A percentile compares a stretch with the other conserved stretches of the same genome.
Conservation (phyloP, 2,113 vertebrate species). For the Eira barbara region DNA sequence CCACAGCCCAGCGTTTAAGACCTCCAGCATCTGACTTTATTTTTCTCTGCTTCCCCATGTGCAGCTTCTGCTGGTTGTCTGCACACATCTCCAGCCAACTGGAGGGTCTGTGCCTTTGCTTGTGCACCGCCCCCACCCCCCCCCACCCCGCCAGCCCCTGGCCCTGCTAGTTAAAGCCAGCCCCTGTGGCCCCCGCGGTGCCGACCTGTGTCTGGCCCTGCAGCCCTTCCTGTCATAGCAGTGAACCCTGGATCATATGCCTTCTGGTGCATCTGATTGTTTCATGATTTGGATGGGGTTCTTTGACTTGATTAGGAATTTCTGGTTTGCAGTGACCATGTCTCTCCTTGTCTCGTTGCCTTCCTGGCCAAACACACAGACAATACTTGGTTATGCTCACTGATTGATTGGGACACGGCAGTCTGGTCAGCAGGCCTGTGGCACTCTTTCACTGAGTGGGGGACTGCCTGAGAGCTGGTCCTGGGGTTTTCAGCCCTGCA, state of each 20-base stretch:
- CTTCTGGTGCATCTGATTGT: background rate
- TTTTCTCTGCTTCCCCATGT: background rate
- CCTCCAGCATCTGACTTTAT: background rate
- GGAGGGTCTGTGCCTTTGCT: background rate
- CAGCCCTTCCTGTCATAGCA: background rate
- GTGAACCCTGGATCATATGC: background rate
- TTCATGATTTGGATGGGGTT: background rate
- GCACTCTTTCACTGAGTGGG: background rate
- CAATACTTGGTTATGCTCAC: rapidly evolving
- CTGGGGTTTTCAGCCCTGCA: background rate
- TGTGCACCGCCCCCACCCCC: rapidly evolving
- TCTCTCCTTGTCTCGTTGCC: background rate
- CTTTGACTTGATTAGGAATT: slow-evolving; percentile 26
- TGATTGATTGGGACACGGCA: background rate
- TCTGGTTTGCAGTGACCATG: slow-evolving; percentile 43
- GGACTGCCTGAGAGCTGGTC: background rate
- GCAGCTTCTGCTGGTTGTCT: too few relatives aligned
- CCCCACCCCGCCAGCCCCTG: too few relatives aligned
- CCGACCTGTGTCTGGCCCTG: background rate
- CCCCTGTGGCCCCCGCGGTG: rapidly evolving
- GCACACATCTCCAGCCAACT: background rate
- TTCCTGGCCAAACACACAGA: background rate
- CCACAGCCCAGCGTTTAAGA: background rate
- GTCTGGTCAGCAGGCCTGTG: background rate
- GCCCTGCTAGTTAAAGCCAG: background rate